These are phyloP conservation scores for Hyla sarda DNA, from an alignment of 2,113 vertebrate genomes.

Conservation along the genomic window DNA sequence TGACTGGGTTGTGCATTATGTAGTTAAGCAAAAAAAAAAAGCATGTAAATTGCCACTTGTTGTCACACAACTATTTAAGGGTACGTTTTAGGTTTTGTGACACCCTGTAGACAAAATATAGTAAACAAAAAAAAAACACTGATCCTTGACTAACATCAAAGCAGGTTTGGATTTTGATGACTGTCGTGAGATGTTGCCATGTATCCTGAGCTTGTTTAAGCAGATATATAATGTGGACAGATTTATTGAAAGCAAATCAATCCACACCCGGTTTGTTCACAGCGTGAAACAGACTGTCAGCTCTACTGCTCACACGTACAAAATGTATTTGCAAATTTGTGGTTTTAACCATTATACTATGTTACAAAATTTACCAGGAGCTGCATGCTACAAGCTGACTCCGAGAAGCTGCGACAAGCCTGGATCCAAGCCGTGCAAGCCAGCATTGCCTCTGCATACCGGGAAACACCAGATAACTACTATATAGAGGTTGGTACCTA, in stretches of 20 bases:
- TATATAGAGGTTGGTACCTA: conserved; percentile 80
- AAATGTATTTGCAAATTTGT: too few relatives aligned
- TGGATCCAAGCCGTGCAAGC: conserved; percentile 98
- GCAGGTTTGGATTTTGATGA: too few relatives aligned
- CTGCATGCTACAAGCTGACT: conserved; percentile 98
- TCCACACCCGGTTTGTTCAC: background rate
- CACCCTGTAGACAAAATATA: too few relatives aligned
- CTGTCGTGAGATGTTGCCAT: too few relatives aligned
- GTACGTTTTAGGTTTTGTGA: too few relatives aligned
- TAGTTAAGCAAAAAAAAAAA: too few relatives aligned
- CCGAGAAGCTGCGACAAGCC: conserved; percentile 89
- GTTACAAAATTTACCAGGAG: conserved; percentile 76
- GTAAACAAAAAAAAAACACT: too few relatives aligned
- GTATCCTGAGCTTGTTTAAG: too few relatives aligned
- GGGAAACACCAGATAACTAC: conserved; percentile 90
- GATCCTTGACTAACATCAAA: too few relatives aligned
- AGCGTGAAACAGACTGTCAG: background rate
- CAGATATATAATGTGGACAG: background rate
- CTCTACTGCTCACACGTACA: background rate
- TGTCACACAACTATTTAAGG: too few relatives aligned
- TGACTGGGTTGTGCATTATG: too few relatives aligned
- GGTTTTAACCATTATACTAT: background rate
- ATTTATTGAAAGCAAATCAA: background rate
- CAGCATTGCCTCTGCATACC: conserved; percentile 94
- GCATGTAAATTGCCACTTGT: too few relatives aligned